Evolutionary conservation across 2,113 vertebrate species (phyloP), one percentile per base, ranked within the genome.

Genomic region (Hoplias malabaricus): DNA sequence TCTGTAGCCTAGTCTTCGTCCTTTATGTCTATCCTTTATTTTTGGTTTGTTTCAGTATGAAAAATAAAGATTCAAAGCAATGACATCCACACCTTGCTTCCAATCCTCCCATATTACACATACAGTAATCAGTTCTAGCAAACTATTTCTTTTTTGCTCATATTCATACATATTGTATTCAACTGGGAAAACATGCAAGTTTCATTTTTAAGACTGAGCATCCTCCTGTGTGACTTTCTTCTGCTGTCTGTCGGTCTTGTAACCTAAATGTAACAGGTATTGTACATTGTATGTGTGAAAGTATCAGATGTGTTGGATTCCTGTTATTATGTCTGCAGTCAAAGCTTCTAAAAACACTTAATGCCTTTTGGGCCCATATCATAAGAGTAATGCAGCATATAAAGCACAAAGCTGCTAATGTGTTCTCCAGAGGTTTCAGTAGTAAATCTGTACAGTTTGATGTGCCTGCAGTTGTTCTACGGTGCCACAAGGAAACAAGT

Each of bases 401-500:
- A 63, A 63, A 65, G 56, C 48, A 23, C 48, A 53, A 53, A 53
- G 21, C 48, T 53, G 48, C 48, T 53, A 53, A 53, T 67, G 29
- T 77, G 43, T 63, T 74, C 65, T 54, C 48, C 11, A 21, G 38
- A 68, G 73, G 40, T 54, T 80, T 69, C 25, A 53, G 57, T 74
- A 78, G 75, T 73, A 76, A 57, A 53, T 36, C 13, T 34, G 31
- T 69, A 65, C 29, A 59, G 38, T 71, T 74, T 62, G 29, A 34
- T 50, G 46, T 76, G 21, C 67, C 54, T 74, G 77, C 59, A 65
- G 36, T 43, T 63, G 36, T 63, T 73, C 53, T 75, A 38, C 62
- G 25, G 12, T 65, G 77, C 56, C 57, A 69, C 50, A 40, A 79
- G 69, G 31, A 78, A 82, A 48, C 46, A 27, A 62, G 73, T 53